These are phyloP conservation scores for Chelon labrosus DNA, from an alignment of 2,797 vertebrate genomes.

Conservation along the genomic window DNA sequence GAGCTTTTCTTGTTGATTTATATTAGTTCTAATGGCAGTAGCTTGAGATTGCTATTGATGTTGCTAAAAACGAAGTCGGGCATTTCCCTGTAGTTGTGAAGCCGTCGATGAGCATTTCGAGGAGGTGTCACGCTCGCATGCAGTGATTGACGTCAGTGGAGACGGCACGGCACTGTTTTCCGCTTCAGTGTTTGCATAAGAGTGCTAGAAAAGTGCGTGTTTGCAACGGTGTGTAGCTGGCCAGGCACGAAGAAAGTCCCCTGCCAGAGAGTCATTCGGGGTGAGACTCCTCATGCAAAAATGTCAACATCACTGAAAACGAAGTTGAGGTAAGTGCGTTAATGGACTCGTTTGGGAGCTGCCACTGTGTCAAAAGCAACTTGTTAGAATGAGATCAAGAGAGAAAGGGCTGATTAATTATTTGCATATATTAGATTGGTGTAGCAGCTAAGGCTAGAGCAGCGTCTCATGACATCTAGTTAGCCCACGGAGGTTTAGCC, in stretches of 20 bases:
- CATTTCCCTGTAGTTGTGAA: conserved; percentile 31
- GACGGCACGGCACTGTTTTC: conserved; percentile 48
- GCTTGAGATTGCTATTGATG: conserved; percentile 35
- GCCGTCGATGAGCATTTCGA: conserved; percentile 40
- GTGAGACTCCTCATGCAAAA: conserved; percentile 54
- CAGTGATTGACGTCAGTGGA: conserved; percentile 38
- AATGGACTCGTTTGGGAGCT: conserved; percentile 74
- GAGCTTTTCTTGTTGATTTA: conserved; percentile 52
- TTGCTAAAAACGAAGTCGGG: conserved; percentile 24
- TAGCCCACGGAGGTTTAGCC: conserved; percentile 39
- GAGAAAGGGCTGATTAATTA: conserved; percentile 66
- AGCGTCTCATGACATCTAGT: conserved; percentile 52
- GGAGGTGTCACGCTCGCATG: conserved; percentile 13
- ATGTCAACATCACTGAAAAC: conserved; percentile 66
- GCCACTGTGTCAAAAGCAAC: conserved; percentile 73
- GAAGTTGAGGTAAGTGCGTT: conserved; percentile 63
- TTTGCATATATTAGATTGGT: conserved; percentile 74
- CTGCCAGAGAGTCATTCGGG: conserved; percentile 17
- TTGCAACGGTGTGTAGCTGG: neutral
- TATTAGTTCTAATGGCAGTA: conserved; percentile 50
- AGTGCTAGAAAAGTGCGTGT: conserved; percentile 3
- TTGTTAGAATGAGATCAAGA: conserved; percentile 72
- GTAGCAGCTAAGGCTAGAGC: conserved; percentile 40
- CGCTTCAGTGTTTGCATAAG: neutral
- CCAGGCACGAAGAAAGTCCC: conserved; percentile 22